These are phyloP conservation scores for Paracanthobrama guichenoti DNA, from an alignment of 2,113 vertebrate genomes.

Conservation along the genomic window DNA sequence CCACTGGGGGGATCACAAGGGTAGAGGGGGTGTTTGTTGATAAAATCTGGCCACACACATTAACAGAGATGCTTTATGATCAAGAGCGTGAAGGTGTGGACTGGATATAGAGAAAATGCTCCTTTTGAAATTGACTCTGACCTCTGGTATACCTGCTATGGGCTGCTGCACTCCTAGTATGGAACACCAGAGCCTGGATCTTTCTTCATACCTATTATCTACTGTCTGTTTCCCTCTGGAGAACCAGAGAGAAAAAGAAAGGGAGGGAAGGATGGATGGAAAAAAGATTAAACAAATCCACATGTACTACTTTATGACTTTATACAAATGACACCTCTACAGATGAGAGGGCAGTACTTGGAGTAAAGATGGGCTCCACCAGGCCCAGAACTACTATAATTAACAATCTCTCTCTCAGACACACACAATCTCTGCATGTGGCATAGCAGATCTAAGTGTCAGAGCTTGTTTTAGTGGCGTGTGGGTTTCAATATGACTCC, in stretches of 20 bases:
- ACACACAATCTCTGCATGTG: constrained; percentile 27
- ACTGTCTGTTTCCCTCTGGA: constrained; percentile 32
- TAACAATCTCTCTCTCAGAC: constrained; percentile 24
- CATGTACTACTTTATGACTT: constrained; percentile 15
- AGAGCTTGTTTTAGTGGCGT: constrained; percentile 55
- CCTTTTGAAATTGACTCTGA: constrained; percentile 60
- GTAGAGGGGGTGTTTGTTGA: constrained; percentile 50
- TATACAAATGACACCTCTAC: neutral
- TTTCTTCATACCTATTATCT: constrained; percentile 48
- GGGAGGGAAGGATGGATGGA: neutral
- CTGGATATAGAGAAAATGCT: constrained; percentile 55
- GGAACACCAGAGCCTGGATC: constrained; percentile 40
- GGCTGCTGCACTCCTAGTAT: constrained; percentile 46
- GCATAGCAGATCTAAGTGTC: constrained; percentile 50
- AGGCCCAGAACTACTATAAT: constrained; percentile 34
- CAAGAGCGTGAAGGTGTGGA: constrained; percentile 56
- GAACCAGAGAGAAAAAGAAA: constrained; percentile 29
- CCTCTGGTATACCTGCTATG: constrained; percentile 55
- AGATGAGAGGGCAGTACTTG: neutral
- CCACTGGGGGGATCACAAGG: constrained; percentile 42
- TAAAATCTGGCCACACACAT: constrained; percentile 50
- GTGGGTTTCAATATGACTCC: constrained; percentile 61
- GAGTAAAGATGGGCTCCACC: neutral
- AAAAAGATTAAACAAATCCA: neutral
- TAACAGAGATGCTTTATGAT: constrained; percentile 57